Conservation (phyloP, 2,797 vertebrate species). For the Crax fasciolata region DNA sequence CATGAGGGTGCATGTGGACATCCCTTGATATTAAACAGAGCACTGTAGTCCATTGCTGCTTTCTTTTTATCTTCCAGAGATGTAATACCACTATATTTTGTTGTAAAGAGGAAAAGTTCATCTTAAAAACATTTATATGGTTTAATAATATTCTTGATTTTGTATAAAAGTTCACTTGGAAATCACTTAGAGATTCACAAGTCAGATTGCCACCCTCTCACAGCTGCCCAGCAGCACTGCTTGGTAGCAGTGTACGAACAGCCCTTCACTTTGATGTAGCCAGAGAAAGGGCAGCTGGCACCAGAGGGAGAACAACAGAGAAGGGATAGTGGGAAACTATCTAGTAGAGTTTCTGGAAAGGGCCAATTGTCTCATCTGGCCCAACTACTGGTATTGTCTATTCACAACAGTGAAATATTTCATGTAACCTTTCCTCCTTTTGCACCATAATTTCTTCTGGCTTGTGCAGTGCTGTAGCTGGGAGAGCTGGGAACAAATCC, state of each 20-base stretch:
- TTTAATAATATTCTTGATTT: not conserved
- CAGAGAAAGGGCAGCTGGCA: not conserved
- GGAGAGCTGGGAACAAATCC: not conserved
- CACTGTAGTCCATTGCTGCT: not conserved
- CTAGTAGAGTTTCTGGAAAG: not conserved
- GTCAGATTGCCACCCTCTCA: not conserved
- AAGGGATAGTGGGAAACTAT: not conserved
- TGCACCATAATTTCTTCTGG: not conserved
- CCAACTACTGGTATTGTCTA: not conserved
- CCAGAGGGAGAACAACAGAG: not conserved
- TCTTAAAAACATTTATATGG: not conserved
- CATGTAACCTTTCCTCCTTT: not conserved
- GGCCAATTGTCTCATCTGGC: not conserved
- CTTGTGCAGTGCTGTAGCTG: not conserved
- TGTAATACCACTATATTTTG: not conserved
- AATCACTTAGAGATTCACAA: not conserved
- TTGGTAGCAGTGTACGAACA: fast-evolving
- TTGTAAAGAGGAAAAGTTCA: not conserved
- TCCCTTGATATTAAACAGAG: not conserved
- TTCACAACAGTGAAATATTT: not conserved
- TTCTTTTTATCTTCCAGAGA: not conserved
- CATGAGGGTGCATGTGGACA: not conserved
- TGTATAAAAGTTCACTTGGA: not conserved
- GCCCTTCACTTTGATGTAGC: not conserved
- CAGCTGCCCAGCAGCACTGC: not conserved